These are phyloP conservation scores for Acanthococcus lagerstroemiae DNA, from an alignment of 2,888 invertebrate genomes.

Conservation along the genomic window DNA sequence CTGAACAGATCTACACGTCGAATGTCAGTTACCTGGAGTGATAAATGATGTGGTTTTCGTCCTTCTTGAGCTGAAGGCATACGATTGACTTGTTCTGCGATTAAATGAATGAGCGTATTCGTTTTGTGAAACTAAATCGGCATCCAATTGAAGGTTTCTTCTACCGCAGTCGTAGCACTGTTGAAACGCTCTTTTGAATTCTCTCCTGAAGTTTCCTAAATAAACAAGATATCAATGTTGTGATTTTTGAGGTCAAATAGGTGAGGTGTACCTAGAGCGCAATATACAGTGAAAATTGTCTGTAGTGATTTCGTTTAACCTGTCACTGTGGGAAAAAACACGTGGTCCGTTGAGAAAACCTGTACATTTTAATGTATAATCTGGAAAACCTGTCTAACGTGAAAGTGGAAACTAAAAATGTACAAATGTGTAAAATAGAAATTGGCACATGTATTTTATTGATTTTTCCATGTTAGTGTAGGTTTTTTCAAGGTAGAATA, in stretches of 20 bases:
- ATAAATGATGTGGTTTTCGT: slow-evolving; percentile 25
- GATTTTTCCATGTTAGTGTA: too few relatives aligned
- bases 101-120: slow-evolving; percentile 21
- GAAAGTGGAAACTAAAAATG: too few relatives aligned
- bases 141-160: slow-evolving; percentile 3
- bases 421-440: too few relatives aligned
- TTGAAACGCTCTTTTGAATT: slow-evolving; percentile 43
- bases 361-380: too few relatives aligned
- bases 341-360: too few relatives aligned
- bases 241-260: too few relatives aligned
- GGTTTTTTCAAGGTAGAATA: too few relatives aligned
- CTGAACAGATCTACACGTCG: too few relatives aligned
- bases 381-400: too few relatives aligned
- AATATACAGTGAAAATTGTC: too few relatives aligned
- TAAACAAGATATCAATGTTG: slow-evolving; percentile 29
- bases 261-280: too few relatives aligned
- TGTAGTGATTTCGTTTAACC: neutral
- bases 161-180: slow-evolving; percentile 25
- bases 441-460: too few relatives aligned
- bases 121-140: slow-evolving; percentile 23
- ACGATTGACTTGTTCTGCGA: slow-evolving; percentile 24
- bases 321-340: neutral
- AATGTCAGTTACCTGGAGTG: slow-evolving; percentile 1
- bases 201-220: slow-evolving; percentile 46
- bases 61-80: slow-evolving; percentile 2